These are phyloP conservation scores for Campoplex capitator DNA, from an alignment of 2,888 invertebrate species.

Conservation along the genomic window DNA sequence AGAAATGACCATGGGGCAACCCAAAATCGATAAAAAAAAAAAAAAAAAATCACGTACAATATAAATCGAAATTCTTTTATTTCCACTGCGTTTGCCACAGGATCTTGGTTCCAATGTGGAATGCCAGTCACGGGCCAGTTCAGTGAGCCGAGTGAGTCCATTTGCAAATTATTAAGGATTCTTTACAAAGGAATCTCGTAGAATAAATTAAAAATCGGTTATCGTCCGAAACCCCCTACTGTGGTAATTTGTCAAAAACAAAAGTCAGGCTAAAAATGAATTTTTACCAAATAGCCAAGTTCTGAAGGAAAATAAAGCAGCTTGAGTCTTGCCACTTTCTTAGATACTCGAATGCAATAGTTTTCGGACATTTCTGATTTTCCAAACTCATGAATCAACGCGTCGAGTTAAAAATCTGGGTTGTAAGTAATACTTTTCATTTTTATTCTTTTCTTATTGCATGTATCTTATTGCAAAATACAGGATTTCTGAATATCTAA, in stretches of 20 bases:
- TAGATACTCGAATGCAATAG: neutral
- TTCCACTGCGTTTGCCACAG: neutral
- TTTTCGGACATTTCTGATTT: neutral
- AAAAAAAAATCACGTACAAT: neutral
- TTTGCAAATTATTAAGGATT: neutral
- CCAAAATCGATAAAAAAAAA: constrained; percentile 38
- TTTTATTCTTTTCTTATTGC: too few relatives aligned
- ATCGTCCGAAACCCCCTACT: neutral
- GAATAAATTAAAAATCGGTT: neutral
- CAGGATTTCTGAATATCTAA: neutral
- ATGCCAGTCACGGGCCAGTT: neutral
- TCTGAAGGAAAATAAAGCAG: too few relatives aligned
- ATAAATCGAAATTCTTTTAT: constrained; percentile 7
- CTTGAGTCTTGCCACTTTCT: neutral
- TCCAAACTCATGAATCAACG: too few relatives aligned
- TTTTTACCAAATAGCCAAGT: too few relatives aligned
- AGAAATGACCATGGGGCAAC: constrained; percentile 38
- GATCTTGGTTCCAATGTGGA: neutral
- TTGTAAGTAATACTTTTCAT: too few relatives aligned
- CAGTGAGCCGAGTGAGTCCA: neutral
- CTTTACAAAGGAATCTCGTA: too few relatives aligned
- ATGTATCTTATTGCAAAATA: neutral
- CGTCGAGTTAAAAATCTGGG: too few relatives aligned
- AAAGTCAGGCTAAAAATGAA: neutral
- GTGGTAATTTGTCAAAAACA: neutral